Percentiles rank a stretch among this genome's conserved stretches.
phyloP scores from a whole-genome alignment of 2,113 vertebrate species.

The Mesembrinibis cayennensis region DNA sequence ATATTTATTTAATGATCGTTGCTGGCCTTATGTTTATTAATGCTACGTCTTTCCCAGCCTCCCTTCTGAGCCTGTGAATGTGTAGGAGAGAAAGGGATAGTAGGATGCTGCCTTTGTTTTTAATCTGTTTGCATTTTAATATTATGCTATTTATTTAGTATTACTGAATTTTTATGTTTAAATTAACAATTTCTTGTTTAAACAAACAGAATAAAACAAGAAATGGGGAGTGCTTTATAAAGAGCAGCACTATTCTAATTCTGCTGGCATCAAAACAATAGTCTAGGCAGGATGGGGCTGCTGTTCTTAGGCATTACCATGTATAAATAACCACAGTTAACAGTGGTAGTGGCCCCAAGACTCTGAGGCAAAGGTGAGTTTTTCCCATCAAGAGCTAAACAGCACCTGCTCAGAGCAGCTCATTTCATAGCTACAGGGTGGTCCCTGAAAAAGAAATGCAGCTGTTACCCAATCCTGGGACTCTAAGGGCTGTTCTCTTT shows the following conservation, averaged over 20 bases:
- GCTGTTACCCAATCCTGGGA: not conserved
- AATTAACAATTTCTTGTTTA: slow-evolving; percentile 13
- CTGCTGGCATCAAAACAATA: not conserved
- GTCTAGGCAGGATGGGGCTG: not conserved
- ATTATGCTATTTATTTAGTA: not conserved
- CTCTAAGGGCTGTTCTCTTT: not conserved
- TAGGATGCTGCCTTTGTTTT: slow-evolving; percentile 18
- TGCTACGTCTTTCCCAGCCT: not conserved
- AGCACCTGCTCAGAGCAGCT: not conserved
- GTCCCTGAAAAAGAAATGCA: not conserved
- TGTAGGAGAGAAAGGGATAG: not conserved
- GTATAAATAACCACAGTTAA: not conserved
- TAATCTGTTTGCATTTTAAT: slow-evolving; percentile 41
- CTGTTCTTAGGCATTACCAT: not conserved
- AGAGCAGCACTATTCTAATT: not conserved
- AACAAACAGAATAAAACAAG: slow-evolving; percentile 19
- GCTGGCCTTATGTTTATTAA: slow-evolving; percentile 58
- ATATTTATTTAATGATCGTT: slow-evolving; percentile 58
- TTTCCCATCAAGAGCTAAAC: not conserved
- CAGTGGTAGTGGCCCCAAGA: not conserved
- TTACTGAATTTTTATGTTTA: slow-evolving; percentile 9
- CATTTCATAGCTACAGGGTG: not conserved
- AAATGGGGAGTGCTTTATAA: not conserved
- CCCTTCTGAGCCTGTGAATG: not conserved
- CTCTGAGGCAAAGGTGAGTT: not conserved